These are phyloP conservation scores for Phorcus lineatus DNA, from an alignment of 2,888 invertebrate genomes.

Conservation along the genomic window DNA sequence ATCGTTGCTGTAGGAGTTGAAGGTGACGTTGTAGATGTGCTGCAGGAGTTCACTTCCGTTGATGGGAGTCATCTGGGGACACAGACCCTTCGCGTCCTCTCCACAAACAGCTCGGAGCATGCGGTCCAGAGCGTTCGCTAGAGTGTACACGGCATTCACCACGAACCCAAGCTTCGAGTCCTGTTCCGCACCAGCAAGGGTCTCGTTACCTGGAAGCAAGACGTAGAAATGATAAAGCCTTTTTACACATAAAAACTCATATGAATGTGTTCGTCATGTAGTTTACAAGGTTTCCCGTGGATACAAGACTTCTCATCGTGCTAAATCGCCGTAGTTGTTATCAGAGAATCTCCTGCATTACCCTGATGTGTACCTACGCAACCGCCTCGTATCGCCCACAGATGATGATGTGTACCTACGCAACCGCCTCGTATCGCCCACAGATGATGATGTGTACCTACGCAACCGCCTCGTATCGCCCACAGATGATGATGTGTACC, in stretches of 20 bases:
- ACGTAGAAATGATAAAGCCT: background rate
- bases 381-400: too few species aligned
- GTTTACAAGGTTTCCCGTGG: too few species aligned
- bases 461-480: too few species aligned
- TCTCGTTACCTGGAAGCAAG: conserved; percentile 79
- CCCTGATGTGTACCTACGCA: too few species aligned
- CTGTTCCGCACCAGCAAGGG: conserved; percentile 76
- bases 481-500: too few species aligned
- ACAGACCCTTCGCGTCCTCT: conserved; percentile 77
- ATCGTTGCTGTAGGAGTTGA: conserved; percentile 80
- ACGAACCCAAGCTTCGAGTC: conserved; percentile 89
- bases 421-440: too few species aligned
- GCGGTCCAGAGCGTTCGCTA: conserved; percentile 84
- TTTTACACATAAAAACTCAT: background rate
- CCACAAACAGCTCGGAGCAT: conserved; percentile 82
- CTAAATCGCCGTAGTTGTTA: too few species aligned
- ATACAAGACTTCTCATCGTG: too few species aligned
- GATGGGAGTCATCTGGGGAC: conserved; percentile 83
- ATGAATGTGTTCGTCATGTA: too few species aligned
- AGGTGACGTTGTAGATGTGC: conserved; percentile 84
- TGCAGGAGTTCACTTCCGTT: conserved; percentile 82
- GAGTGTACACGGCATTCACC: conserved; percentile 85
- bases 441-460: too few species aligned
- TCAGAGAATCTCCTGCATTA: too few species aligned
- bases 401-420: too few species aligned